phyloP scores from a whole-genome alignment of 2,888 invertebrate genomes.

The Dascillus cervinus region DNA sequence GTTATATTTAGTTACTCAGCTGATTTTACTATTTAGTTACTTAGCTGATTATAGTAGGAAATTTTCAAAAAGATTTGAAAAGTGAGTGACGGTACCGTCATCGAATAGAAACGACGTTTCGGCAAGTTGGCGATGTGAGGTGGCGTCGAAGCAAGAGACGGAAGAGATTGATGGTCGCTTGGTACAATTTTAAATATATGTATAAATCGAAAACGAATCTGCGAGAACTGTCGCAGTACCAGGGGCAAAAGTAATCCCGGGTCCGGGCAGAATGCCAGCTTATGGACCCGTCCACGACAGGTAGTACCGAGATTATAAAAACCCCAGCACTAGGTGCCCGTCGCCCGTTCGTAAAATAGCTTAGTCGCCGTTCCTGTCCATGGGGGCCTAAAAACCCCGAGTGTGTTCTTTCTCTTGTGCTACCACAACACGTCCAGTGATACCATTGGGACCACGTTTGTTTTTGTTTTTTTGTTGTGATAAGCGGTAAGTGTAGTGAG shows the following conservation, averaged over 20 bases:
- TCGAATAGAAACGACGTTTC: no score
- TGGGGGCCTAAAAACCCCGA: slow-evolving; percentile 14
- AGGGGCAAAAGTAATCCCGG: slow-evolving; percentile 18
- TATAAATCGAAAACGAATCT: no score
- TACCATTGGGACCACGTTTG: slow-evolving; percentile 35
- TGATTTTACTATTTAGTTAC: no score
- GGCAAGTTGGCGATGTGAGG: neutral
- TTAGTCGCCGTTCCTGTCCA: slow-evolving; percentile 7
- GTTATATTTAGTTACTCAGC: slow-evolving; percentile 12
- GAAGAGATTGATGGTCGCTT: neutral
- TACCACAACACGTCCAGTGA: slow-evolving; percentile 31
- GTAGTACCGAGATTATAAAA: slow-evolving; percentile 54
- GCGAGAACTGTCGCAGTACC: slow-evolving; percentile 7
- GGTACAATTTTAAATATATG: neutral
- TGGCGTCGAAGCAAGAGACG: neutral
- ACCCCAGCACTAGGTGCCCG: slow-evolving; percentile 43
- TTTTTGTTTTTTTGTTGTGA: no score
- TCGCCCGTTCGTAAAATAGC: slow-evolving; percentile 48
- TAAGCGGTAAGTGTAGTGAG: slow-evolving; percentile 33
- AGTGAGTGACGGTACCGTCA: no score
- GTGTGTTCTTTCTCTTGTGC: slow-evolving; percentile 11
- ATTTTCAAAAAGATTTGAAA: neutral
- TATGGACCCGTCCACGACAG: slow-evolving; percentile 41
- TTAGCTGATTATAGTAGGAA: slow-evolving; percentile 11
- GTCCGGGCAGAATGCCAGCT: slow-evolving; percentile 27